Percentiles rank a stretch among this genome's conserved stretches.
These are phyloP conservation scores for Micrasema minimum DNA, from an alignment of 1,140 invertebrate genomes.

Conservation along the genomic window DNA sequence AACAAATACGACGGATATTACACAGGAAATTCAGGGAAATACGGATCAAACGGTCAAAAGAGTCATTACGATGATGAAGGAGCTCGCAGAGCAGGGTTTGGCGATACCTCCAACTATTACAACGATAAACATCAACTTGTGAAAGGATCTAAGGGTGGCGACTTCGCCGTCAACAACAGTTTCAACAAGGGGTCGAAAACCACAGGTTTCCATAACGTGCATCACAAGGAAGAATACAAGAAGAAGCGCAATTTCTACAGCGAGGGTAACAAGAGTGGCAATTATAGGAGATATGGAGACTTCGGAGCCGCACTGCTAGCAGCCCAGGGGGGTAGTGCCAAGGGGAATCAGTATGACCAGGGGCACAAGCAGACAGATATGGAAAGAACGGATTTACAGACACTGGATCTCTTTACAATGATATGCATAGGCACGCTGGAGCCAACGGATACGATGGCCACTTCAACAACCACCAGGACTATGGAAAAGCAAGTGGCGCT, in stretches of 20 bases:
- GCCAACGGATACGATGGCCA: slow-evolving; percentile 64
- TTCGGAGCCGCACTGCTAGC: slow-evolving; percentile 64
- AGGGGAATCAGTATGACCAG: slow-evolving; percentile 66
- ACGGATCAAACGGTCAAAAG: slow-evolving; percentile 60
- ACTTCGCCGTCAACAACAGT: slow-evolving; percentile 61
- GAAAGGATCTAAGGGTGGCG: slow-evolving; percentile 59
- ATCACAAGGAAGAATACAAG: slow-evolving; percentile 79
- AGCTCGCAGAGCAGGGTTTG: slow-evolving; percentile 57
- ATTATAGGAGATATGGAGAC: slow-evolving; percentile 69
- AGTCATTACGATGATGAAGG: slow-evolving; percentile 61
- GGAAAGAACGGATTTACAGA: slow-evolving; percentile 66
- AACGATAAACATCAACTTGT: slow-evolving; percentile 57
- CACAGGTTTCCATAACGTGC: slow-evolving; percentile 74
- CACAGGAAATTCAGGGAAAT: slow-evolving; percentile 62
- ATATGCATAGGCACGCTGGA: slow-evolving; percentile 62
- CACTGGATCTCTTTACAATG: slow-evolving; percentile 64
- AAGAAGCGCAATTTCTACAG: slow-evolving; percentile 79
- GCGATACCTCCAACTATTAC: slow-evolving; percentile 61
- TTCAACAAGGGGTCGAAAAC: slow-evolving; percentile 76
- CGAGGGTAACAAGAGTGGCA: slow-evolving; percentile 71
- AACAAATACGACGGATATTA: slow-evolving; percentile 61
- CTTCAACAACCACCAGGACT: slow-evolving; percentile 59
- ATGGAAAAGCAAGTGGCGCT: slow-evolving; percentile 54
- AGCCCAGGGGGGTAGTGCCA: slow-evolving; percentile 64
- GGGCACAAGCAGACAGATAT: slow-evolving; percentile 62